Evolutionary conservation across 2,797 vertebrate genomes (phyloP), one percentile per base, ranked within the genome.

Genomic region (Sebastes vulpes): DNA sequence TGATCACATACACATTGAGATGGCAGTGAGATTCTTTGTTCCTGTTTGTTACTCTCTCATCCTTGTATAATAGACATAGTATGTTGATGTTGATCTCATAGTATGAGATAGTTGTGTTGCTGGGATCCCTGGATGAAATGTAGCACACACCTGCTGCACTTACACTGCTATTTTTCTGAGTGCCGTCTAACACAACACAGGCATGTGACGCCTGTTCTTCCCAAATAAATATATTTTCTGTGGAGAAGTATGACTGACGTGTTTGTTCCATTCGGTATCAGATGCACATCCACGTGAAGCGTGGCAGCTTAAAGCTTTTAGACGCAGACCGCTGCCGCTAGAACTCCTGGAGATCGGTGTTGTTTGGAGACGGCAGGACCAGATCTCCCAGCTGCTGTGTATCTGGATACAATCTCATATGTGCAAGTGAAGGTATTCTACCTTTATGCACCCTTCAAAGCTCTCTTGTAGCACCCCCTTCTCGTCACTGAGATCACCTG

Each of bases 161-260:
- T 9, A 6, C 42, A 48, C 25, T 12, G 8, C 3, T 56, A 3
- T 64, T 65, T 53, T 46, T 58, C 16, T 64, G 65, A 65, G 57
- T 68, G 53, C 14, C 26, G 28, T 60, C 29, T 18, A 28, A 63
- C 31, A 63, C 31, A 65, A 42, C 16, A 16, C 8, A 9, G 28
- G 3, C 28, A 31, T 18, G 1, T 18, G 6, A 21, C 56, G 35
- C 14, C 38, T 18, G 11, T 61, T 54, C 58, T 56, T 10, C 23
- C 10, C 9, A 50, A 82, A 78, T 75, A 79, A 82, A 77, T 35
- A 23, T 32, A 56, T 72, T 69, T 79, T 54, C 46, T 35, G 12
- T 82, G 68, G 26, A 59, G 20, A 46, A 48, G 53, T 28, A 20
- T 9, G 2, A 26, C 9, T 5, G 14, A 26, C 6, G 9, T 35